Evolutionary conservation across 2,797 vertebrate genomes (phyloP).

Genomic region (Rhinophrynus dorsalis): DNA sequence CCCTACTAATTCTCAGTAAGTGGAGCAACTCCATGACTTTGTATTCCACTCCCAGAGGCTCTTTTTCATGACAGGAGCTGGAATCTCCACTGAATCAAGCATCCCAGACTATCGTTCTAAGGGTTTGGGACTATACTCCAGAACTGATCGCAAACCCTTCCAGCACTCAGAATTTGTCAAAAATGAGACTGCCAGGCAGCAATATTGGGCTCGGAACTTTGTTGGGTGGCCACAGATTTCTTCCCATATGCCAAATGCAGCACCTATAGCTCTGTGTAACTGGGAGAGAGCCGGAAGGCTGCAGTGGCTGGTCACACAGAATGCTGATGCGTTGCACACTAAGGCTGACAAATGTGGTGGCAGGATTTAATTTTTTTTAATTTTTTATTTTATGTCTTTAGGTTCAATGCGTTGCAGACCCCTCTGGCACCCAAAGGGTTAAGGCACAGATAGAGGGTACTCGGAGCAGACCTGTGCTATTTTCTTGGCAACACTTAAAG

Average conservation of each 20-base stretch:
- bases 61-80: constrained; percentile 88
- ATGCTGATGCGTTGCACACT: constrained; percentile 90
- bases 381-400: too few relatives aligned
- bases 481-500: too few relatives aligned
- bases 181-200: constrained; percentile 80
- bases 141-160: constrained; percentile 85
- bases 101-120: constrained; percentile 96
- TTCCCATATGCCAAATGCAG: constrained; percentile 81
- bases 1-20: constrained; percentile 56
- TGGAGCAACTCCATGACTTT: constrained; percentile 82
- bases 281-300: constrained; percentile 86
- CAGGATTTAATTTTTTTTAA: too few relatives aligned
- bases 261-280: constrained; percentile 73
- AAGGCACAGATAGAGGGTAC: too few relatives aligned
- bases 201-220: constrained; percentile 96
- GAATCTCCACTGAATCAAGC: constrained; percentile 93
- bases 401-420: too few relatives aligned
- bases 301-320: constrained; percentile 95
- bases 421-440: too few relatives aligned
- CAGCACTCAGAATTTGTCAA: constrained; percentile 83
- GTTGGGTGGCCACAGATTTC: constrained; percentile 94
- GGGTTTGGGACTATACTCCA: constrained; percentile 86
- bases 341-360: constrained; percentile 87
- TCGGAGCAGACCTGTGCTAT: too few relatives aligned
- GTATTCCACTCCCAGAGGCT: constrained; percentile 73